Conservation (phyloP, 2,888 invertebrate genomes). For the Petrolisthes cinctipes region DNA sequence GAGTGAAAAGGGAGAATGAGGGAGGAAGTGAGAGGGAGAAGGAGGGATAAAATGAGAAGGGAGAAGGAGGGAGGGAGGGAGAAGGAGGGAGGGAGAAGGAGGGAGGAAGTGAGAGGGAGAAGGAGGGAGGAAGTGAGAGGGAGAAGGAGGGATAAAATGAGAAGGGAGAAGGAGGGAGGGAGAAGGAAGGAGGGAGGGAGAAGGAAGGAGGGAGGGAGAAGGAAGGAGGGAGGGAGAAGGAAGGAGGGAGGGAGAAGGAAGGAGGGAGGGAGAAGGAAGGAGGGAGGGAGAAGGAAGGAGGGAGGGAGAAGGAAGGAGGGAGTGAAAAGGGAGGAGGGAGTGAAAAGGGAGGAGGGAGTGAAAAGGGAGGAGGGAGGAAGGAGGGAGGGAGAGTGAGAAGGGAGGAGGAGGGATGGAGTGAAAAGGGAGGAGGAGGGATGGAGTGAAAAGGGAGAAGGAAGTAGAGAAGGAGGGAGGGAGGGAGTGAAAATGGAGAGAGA, state of each 20-base stretch:
- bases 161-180: slow-evolving; percentile 1
- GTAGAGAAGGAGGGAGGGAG: background rate
- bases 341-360: background rate
- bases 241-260: background rate
- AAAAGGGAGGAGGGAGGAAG: background rate
- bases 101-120: background rate
- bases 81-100: background rate
- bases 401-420: background rate
- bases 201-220: background rate
- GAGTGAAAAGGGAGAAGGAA: background rate
- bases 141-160: background rate
- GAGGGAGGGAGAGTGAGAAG: background rate
- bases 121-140: slow-evolving; percentile 1
- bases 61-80: background rate
- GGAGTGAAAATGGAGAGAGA: too few species aligned
- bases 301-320: background rate
- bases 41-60: background rate
- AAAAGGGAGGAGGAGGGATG: background rate
- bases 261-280: background rate
- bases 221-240: background rate
- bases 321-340: background rate
- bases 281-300: background rate
- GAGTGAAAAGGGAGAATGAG: background rate
- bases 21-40: background rate
- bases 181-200: background rate